Percentiles rank a stretch among this genome's conserved stretches.
phyloP scores from a whole-genome alignment of 2,797 vertebrate genomes.

The Spheniscus humboldti region DNA sequence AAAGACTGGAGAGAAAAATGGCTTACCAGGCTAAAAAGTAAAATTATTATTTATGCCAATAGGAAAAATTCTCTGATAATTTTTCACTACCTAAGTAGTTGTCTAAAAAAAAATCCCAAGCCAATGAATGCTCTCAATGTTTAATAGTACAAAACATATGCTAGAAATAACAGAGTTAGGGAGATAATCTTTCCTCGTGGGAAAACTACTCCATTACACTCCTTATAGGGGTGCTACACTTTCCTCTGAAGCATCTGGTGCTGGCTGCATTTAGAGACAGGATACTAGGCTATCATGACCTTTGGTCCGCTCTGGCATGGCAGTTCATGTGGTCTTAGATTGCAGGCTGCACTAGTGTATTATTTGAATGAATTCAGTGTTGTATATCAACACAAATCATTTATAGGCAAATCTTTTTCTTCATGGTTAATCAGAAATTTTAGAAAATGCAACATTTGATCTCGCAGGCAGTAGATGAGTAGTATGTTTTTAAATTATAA shows the following conservation, averaged over 20 bases:
- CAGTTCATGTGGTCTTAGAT: neutral
- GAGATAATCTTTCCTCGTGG: neutral
- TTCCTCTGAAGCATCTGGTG: neutral
- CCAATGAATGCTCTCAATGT: neutral
- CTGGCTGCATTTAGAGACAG: neutral
- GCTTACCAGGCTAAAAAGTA: neutral
- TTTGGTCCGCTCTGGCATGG: neutral
- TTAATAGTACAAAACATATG: neutral
- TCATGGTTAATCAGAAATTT: neutral
- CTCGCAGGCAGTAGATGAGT: neutral
- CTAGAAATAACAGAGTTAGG: neutral
- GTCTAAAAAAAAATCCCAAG: neutral
- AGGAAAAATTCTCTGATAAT: neutral
- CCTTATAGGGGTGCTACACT: neutral
- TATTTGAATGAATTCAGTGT: neutral
- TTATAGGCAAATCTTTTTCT: neutral
- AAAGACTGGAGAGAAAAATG: neutral
- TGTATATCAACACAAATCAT: neutral
- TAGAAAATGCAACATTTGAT: neutral
- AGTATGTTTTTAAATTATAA: neutral
- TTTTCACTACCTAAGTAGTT: neutral
- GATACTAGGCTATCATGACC: neutral
- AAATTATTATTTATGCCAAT: neutral
- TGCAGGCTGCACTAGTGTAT: neutral
- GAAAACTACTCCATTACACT: neutral